Evolutionary conservation across 1,140 invertebrate species (phyloP).

Genomic region (Euura lappo): DNA sequence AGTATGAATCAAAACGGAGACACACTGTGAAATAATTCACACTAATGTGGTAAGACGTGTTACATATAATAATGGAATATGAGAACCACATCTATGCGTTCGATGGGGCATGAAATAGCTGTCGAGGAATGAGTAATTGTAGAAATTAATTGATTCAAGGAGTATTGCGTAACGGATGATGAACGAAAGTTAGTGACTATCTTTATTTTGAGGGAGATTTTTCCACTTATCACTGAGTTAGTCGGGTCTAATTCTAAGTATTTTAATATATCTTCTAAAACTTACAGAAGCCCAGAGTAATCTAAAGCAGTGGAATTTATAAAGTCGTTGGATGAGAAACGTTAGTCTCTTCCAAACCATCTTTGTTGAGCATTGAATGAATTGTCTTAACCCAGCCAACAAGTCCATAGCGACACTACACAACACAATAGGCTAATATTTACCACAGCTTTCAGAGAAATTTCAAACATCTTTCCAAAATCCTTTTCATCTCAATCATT

Average conservation of each 20-base stretch:
- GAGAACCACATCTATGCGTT: too few species aligned
- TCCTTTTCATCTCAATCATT: not conserved
- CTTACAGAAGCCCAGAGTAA: slow-evolving; percentile 44
- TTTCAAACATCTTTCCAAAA: not conserved
- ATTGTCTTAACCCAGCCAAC: slow-evolving; percentile 25
- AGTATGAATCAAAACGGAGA: too few species aligned
- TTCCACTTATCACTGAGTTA: slow-evolving; percentile 16
- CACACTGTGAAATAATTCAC: too few species aligned
- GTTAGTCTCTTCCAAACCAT: slow-evolving; percentile 36
- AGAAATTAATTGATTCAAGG: not conserved
- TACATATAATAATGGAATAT: too few species aligned
- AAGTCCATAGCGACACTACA: slow-evolving; percentile 31
- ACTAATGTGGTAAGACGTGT: too few species aligned
- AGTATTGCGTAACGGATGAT: not conserved
- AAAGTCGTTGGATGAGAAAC: slow-evolving; percentile 36
- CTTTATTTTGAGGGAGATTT: slow-evolving; percentile 10
- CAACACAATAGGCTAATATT: not conserved
- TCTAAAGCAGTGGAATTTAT: slow-evolving; percentile 32
- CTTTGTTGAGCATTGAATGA: slow-evolving; percentile 30
- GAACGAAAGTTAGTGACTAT: slow-evolving; percentile 15
- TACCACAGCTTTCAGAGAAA: not conserved
- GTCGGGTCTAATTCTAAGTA: not conserved
- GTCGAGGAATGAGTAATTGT: too few species aligned
- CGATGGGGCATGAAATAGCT: too few species aligned
- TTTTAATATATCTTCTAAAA: slow-evolving; percentile 25